Conservation (phyloP, 2,797 vertebrate species). For the Cossypha dichroa region DNA sequence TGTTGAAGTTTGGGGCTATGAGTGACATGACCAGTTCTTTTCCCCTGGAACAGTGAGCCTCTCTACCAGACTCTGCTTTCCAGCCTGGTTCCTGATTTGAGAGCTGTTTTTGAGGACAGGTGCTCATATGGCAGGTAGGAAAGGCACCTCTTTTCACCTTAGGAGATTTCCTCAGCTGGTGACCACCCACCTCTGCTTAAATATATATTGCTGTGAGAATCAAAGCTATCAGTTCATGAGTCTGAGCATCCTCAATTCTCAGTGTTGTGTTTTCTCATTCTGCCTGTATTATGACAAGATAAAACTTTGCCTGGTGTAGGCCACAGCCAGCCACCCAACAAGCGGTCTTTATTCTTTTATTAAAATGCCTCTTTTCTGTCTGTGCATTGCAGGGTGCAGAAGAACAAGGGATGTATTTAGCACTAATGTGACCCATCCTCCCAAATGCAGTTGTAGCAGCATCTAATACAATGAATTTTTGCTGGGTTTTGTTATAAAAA, state of each 20-base stretch:
- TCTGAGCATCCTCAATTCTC: background rate
- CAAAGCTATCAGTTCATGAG: background rate
- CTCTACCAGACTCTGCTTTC: background rate
- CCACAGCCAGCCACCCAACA: background rate
- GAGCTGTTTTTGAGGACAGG: background rate
- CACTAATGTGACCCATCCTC: background rate
- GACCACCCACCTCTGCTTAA: background rate
- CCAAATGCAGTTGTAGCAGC: background rate
- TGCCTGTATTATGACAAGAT: background rate
- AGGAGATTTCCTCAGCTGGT: rapidly evolving
- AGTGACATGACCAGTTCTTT: background rate
- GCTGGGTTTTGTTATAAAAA: background rate
- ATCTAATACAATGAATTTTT: background rate
- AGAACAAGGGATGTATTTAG: background rate
- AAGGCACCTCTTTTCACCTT: background rate
- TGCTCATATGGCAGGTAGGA: background rate
- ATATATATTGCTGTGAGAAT: background rate
- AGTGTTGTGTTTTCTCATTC: background rate
- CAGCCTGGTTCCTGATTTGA: background rate
- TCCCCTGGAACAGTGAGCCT: background rate
- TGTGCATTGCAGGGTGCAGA: background rate
- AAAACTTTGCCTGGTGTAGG: background rate
- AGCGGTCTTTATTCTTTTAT: background rate
- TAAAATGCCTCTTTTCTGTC: background rate
- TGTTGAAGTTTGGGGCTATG: background rate